Evolutionary conservation across 2,888 invertebrate genomes (phyloP).

Genomic region (Cephalotes varians): DNA sequence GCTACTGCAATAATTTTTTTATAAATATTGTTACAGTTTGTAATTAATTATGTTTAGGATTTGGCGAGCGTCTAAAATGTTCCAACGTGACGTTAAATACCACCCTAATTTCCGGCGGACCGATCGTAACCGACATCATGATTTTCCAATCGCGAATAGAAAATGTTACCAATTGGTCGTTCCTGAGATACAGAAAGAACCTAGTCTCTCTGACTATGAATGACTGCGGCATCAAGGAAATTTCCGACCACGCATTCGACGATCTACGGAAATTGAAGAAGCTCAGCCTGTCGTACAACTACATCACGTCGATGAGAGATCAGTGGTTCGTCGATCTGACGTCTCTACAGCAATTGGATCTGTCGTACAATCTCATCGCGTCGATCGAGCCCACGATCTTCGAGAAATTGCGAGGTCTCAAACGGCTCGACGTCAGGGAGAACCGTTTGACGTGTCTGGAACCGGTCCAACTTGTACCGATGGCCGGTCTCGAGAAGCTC

Average conservation of each 20-base stretch:
- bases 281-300: slow-evolving; percentile 77
- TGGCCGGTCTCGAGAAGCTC: slow-evolving; percentile 77
- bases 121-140: slow-evolving; percentile 66
- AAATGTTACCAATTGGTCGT: slow-evolving; percentile 68
- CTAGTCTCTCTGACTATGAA: slow-evolving; percentile 75
- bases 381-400: slow-evolving; percentile 71
- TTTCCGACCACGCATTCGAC: slow-evolving; percentile 73
- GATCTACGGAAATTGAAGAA: slow-evolving; percentile 71
- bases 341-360: slow-evolving; percentile 78
- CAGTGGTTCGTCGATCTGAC: slow-evolving; percentile 74
- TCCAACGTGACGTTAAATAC: slow-evolving; percentile 69
- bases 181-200: slow-evolving; percentile 64
- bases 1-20: neutral
- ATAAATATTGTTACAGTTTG: neutral
- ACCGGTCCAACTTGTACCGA: slow-evolving; percentile 64
- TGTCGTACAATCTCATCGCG: slow-evolving; percentile 78
- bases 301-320: slow-evolving; percentile 68
- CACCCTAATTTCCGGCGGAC: slow-evolving; percentile 58
- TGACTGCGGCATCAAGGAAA: slow-evolving; percentile 72
- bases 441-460: slow-evolving; percentile 77
- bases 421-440: slow-evolving; percentile 76
- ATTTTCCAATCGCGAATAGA: slow-evolving; percentile 75
- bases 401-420: slow-evolving; percentile 68
- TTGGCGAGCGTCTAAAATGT: slow-evolving; percentile 74
- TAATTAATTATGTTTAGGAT: slow-evolving; percentile 56